Evolutionary conservation across 2,797 vertebrate species (phyloP).

Genomic region (Anableps anableps): DNA sequence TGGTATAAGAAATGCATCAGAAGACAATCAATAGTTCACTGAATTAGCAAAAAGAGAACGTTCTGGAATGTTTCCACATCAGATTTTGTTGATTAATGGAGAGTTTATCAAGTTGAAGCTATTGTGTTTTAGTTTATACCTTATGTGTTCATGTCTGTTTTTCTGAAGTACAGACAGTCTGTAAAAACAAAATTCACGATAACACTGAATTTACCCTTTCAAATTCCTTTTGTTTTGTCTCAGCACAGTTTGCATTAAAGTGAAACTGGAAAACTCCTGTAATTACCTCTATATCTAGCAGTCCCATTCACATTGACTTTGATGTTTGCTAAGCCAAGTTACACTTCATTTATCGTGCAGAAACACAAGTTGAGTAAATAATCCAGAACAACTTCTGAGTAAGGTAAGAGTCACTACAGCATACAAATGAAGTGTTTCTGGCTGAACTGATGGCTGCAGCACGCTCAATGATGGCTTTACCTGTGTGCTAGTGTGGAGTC

Average conservation of each 20-base stretch:
- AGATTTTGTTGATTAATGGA: neutral
- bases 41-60: neutral
- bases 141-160: neutral
- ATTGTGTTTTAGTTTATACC: neutral
- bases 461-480: constrained; percentile 34
- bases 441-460: constrained; percentile 51
- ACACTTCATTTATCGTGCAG: constrained; percentile 48
- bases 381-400: constrained; percentile 77
- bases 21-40: neutral
- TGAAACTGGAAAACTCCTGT: neutral
- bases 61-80: neutral
- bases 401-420: constrained; percentile 87
- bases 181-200: neutral
- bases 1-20: neutral
- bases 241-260: neutral
- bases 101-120: neutral
- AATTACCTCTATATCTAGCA: constrained; percentile 45
- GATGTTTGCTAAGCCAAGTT: neutral
- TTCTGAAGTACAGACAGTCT: neutral
- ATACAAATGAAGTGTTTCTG: constrained; percentile 77
- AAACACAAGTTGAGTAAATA: constrained; percentile 47
- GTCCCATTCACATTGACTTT: constrained; percentile 37
- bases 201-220: neutral
- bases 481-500: constrained; percentile 68
- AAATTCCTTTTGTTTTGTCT: neutral